phyloP scores from a whole-genome alignment of 2,797 vertebrate genomes.

The Coregonus sp. region DNA sequence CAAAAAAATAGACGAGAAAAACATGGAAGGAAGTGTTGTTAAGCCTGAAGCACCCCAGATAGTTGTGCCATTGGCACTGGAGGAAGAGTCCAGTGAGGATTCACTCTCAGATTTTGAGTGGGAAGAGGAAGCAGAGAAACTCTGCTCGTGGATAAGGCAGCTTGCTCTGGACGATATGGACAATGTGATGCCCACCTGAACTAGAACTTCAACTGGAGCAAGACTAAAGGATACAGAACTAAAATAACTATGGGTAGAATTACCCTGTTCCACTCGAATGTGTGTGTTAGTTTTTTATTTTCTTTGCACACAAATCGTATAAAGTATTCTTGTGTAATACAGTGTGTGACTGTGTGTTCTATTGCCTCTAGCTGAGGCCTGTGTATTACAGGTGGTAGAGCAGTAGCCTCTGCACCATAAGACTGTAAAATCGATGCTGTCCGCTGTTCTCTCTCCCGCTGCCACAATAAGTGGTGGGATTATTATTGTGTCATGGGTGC shows the following conservation, averaged over 20 bases:
- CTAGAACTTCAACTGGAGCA: not conserved
- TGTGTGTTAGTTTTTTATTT: not conserved
- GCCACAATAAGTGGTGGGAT: not conserved
- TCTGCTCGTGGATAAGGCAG: constrained; percentile 54
- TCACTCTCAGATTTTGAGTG: constrained; percentile 51
- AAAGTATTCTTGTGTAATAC: not conserved
- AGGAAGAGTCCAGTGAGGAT: constrained; percentile 10
- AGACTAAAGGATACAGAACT: not conserved
- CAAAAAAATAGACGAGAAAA: not conserved
- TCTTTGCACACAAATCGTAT: not conserved
- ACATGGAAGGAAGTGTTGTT: too few relatives aligned
- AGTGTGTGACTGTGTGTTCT: not conserved
- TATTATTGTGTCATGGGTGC: not conserved
- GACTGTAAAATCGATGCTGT: not conserved
- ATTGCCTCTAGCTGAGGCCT: not conserved
- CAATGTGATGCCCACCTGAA: not conserved
- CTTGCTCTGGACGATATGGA: constrained; percentile 52
- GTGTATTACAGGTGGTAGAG: not conserved
- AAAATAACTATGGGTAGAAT: not conserved
- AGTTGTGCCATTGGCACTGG: not conserved
- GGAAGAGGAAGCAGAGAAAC: constrained; percentile 61
- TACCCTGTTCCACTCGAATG: not conserved
- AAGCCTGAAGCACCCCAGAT: not conserved
- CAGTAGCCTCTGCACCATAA: not conserved
- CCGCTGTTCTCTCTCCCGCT: not conserved